Conservation (phyloP, 1,140 invertebrate genomes). For the Dryas iulia region DNA sequence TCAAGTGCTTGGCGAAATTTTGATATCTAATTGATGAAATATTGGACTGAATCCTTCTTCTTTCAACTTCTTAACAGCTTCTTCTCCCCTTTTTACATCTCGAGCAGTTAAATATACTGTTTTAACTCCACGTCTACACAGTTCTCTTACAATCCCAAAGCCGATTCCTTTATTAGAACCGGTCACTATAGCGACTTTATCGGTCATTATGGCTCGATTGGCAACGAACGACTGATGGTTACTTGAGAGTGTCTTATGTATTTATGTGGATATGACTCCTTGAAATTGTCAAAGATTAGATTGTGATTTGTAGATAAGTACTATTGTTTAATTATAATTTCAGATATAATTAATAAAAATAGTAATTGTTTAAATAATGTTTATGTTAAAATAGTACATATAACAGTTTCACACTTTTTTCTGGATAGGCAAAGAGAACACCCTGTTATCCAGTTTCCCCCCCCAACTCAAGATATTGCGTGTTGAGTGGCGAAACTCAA, state of each 20-base stretch:
- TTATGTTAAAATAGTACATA: too few species aligned
- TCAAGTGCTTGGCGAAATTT: constrained; percentile 80
- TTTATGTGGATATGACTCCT: neutral
- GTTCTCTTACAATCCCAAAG: constrained; percentile 83
- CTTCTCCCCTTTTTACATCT: constrained; percentile 76
- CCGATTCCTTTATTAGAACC: constrained; percentile 76
- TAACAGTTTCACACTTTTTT: too few species aligned
- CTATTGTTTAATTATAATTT: neutral
- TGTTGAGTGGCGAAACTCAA: too few species aligned
- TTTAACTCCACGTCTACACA: constrained; percentile 82
- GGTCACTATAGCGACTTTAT: constrained; percentile 80
- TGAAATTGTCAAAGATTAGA: neutral
- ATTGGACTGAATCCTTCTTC: constrained; percentile 73
- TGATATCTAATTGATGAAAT: constrained; percentile 84
- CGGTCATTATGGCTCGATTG: constrained; percentile 45
- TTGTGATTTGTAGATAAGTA: neutral
- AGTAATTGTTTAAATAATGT: too few species aligned
- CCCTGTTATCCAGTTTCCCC: too few species aligned
- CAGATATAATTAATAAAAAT: too few species aligned
- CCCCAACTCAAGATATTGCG: too few species aligned
- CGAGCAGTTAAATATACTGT: constrained; percentile 83
- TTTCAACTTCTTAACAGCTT: constrained; percentile 79
- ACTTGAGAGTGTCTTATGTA: neutral
- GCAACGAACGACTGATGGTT: neutral
- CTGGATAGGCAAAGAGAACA: too few species aligned